Evolutionary conservation across 2,113 vertebrate species (phyloP), one percentile per base, ranked within the genome.

Genomic region (Ciconia boyciana): DNA sequence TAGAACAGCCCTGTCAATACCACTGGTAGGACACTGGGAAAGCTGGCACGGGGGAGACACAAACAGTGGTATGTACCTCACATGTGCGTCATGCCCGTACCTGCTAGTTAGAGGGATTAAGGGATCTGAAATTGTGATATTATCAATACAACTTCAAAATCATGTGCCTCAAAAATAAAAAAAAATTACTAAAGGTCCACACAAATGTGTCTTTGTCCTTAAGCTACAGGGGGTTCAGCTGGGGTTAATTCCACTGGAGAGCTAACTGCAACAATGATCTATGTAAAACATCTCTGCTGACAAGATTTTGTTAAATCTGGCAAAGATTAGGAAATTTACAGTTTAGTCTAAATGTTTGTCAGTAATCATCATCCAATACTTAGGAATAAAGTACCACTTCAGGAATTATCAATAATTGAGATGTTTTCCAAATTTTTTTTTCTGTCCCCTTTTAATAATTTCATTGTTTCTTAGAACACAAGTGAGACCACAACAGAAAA

Each of bases 41-140:
- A n/a, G n/a, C 14, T 55, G 71, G 18, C 10, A 16, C 2, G 43
- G 36, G 48, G 84, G 60, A 86, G 66, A 44, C 10, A 36, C 25
- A 28, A 21, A 44, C 43, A n/a, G 41, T 9, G 17, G 18, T 44
- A 8, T 3, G 4, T 24, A 62, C 20, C 11, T 49, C 41, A 44
- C 2, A 1, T 9, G 10, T 2, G 3, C 2, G 1, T 16, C 25
- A 16, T 21, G 39, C 4, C 20, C 72, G 3, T 26, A 17, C 34
- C 49, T 89, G 32, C 29, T 39, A 5, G 34, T 13, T 48, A 41
- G 11, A 76, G 4, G 8, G 43, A 48, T 6, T 81, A 31, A 78
- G 11, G 34, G 19, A 60, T 49, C 28, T 55, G 43, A 84, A 79
- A 54, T 17, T 7, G 31, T 25, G 48, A 19, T 32, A 26, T 34